A percentile compares a stretch with the other conserved stretches of the same genome.
Conservation (phyloP, 2,113 vertebrate species). For the Speoplatyrhinus poulsoni region DNA sequence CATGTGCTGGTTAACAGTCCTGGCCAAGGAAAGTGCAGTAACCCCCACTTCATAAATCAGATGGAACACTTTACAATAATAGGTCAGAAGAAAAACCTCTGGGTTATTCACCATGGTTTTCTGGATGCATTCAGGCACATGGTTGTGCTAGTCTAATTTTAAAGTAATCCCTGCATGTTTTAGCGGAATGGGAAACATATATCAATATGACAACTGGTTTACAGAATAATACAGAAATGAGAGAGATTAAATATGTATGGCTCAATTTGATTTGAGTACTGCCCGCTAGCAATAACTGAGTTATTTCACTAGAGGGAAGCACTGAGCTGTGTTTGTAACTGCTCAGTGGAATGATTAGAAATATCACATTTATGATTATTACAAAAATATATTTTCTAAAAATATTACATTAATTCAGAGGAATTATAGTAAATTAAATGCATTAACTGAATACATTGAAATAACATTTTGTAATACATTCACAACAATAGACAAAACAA, state of each 20-base stretch:
- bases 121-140: not conserved
- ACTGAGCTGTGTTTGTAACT: constrained; percentile 35
- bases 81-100: constrained; percentile 20
- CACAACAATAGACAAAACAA: too few relatives aligned
- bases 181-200: too few relatives aligned
- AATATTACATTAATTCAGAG: not conserved
- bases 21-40: not conserved
- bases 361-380: not conserved
- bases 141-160: not conserved
- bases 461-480: too few relatives aligned
- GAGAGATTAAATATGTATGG: not conserved
- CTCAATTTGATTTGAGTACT: too few relatives aligned
- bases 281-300: constrained; percentile 10
- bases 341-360: not conserved
- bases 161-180: too few relatives aligned
- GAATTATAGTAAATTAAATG: not conserved
- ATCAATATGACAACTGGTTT: too few relatives aligned
- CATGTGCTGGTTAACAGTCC: constrained; percentile 22
- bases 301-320: constrained; percentile 58
- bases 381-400: too few relatives aligned
- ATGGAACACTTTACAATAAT: not conserved
- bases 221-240: too few relatives aligned
- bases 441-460: not conserved
- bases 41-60: too few relatives aligned
- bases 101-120: constrained; percentile 7